Evolutionary conservation across 2,113 vertebrate genomes (phyloP).

Genomic region (Tricholaema leucomelas): DNA sequence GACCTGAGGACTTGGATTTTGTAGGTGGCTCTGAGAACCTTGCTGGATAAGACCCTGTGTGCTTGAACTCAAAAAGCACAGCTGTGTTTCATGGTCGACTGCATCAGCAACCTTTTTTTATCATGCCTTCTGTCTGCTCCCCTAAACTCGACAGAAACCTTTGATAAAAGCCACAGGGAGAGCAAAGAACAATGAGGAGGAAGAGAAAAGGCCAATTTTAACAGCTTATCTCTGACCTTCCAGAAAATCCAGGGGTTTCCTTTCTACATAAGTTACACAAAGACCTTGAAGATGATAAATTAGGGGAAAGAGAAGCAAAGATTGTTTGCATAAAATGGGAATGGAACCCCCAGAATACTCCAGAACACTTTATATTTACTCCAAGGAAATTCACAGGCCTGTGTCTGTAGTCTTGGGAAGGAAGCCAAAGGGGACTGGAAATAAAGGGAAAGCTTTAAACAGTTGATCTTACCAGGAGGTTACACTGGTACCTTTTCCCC

Average conservation of each 20-base stretch:
- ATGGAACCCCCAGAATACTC: neutral
- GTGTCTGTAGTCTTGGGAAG: slow-evolving; percentile 37
- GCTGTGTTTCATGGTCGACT: neutral
- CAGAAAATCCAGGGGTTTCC: slow-evolving; percentile 20
- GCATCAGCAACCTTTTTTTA: neutral
- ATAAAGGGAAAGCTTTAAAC: slow-evolving; percentile 32
- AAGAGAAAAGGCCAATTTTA: slow-evolving; percentile 24
- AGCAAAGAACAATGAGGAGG: slow-evolving; percentile 26
- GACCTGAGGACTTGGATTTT: neutral
- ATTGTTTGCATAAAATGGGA: slow-evolving; percentile 49
- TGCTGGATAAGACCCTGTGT: neutral
- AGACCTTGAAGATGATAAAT: slow-evolving; percentile 43
- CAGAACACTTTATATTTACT: neutral
- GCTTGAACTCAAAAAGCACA: neutral
- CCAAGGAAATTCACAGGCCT: slow-evolving; percentile 35
- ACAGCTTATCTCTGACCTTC: neutral
- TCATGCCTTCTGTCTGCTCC: slow-evolving; percentile 2
- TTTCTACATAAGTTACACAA: slow-evolving; percentile 17
- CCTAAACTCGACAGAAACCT: neutral
- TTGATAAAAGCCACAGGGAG: slow-evolving; percentile 11
- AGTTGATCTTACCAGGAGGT: slow-evolving; percentile 69
- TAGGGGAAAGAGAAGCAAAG: slow-evolving; percentile 12
- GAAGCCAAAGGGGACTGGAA: slow-evolving; percentile 47
- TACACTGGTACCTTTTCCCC: slow-evolving; percentile 47
- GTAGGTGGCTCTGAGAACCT: neutral